Evolutionary conservation across 2,113 vertebrate genomes (phyloP).

Genomic region (Turdus rufiventris): DNA sequence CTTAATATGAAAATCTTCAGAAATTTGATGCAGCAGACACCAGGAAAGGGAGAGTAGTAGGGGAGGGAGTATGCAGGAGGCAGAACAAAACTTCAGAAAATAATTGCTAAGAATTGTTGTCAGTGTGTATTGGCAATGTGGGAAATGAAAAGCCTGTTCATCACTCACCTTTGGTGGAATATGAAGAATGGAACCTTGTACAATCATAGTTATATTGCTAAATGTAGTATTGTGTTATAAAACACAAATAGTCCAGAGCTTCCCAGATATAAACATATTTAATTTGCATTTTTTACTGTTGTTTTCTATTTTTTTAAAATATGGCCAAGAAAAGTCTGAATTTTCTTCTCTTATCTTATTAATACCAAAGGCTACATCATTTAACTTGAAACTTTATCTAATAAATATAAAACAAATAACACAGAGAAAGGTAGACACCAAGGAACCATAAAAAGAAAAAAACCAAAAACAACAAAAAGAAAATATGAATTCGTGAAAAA

Average conservation of each 20-base stretch:
- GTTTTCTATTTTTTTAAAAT: not conserved
- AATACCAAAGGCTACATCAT: not conserved
- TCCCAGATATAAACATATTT: not conserved
- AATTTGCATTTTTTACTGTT: not conserved
- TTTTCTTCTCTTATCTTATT: not conserved
- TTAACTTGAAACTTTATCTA: not conserved
- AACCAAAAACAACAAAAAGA: not conserved
- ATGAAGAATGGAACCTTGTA: not conserved
- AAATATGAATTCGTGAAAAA: not conserved
- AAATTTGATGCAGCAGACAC: not conserved
- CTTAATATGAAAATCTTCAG: not conserved
- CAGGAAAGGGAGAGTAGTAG: rapidly evolving
- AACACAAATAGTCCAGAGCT: rapidly evolving
- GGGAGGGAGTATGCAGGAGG: rapidly evolving
- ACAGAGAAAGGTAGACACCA: rapidly evolving
- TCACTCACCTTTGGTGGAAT: not conserved
- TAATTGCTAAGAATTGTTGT: not conserved
- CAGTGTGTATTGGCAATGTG: not conserved
- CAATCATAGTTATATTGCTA: not conserved
- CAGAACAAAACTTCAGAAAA: not conserved
- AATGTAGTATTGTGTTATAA: not conserved
- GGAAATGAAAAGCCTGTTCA: not conserved
- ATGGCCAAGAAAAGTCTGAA: rapidly evolving
- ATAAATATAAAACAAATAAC: not conserved
- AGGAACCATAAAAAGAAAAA: not conserved